Evolutionary conservation across 2,888 invertebrate species (phyloP).

Genomic region (Caenorhabditis doughertyi): DNA sequence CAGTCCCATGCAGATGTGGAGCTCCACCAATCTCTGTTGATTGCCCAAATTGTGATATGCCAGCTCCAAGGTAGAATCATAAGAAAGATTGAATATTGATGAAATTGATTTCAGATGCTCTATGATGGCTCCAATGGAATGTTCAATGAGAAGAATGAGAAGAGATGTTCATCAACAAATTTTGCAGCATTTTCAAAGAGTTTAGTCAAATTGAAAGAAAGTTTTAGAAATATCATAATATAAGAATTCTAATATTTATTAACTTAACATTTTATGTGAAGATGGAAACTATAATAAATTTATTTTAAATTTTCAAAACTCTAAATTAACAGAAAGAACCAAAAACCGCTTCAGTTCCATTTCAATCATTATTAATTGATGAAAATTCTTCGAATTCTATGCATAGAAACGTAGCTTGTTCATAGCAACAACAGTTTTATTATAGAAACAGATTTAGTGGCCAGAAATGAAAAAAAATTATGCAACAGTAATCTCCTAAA

Average conservation of each 20-base stretch:
- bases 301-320: not conserved
- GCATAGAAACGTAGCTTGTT: too few species aligned
- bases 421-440: too few species aligned
- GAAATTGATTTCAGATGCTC: slow-evolving; percentile 60
- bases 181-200: slow-evolving; percentile 34
- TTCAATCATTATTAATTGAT: too few species aligned
- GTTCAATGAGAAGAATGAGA: slow-evolving; percentile 66
- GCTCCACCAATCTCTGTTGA: slow-evolving; percentile 58
- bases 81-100: not conserved
- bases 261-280: slow-evolving; percentile 6
- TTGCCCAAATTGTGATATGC: slow-evolving; percentile 67
- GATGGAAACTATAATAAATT: not conserved
- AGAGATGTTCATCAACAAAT: slow-evolving; percentile 68
- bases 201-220: slow-evolving; percentile 2
- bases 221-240: not conserved
- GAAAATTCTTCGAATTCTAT: too few species aligned
- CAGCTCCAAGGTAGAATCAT: slow-evolving; percentile 57
- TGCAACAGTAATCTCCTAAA: too few species aligned
- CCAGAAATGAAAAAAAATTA: too few species aligned
- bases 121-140: slow-evolving; percentile 53
- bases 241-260: slow-evolving; percentile 15
- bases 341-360: too few species aligned
- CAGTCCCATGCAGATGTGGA: slow-evolving; percentile 70
- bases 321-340: too few species aligned
- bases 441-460: too few species aligned